Conservation (phyloP, 2,888 invertebrate genomes). For the Smittia aterrima region DNA sequence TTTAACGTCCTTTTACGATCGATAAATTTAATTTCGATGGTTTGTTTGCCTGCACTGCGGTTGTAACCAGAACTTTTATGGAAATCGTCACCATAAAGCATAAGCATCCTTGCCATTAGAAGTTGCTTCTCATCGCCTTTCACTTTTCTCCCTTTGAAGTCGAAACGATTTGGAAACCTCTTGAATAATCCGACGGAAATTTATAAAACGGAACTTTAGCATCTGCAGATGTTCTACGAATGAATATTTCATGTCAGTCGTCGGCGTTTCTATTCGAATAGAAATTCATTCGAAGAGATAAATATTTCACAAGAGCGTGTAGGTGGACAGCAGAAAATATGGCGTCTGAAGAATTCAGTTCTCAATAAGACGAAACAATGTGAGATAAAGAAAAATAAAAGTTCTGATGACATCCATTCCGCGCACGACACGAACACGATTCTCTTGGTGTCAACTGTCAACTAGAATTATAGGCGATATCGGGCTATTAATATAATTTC, state of each 20-base stretch:
- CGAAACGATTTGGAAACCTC: neutral
- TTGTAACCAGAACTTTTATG: constrained; percentile 31
- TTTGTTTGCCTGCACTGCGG: constrained; percentile 31
- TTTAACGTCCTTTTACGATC: constrained; percentile 39
- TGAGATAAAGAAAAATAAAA: neutral
- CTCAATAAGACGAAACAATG: neutral
- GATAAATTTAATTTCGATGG: constrained; percentile 40
- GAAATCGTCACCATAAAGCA: constrained; percentile 17
- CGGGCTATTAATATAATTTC: constrained; percentile 39
- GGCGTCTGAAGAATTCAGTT: constrained; percentile 7
- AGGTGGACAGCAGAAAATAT: constrained; percentile 25
- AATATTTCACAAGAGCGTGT: too few relatives aligned
- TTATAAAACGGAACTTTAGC: neutral
- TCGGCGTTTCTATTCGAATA: neutral
- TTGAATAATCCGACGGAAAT: neutral
- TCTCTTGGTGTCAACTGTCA: neutral
- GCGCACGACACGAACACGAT: too few relatives aligned
- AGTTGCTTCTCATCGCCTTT: neutral
- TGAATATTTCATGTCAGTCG: neutral
- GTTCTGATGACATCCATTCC: neutral
- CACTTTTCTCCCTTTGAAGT: neutral
- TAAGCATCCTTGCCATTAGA: neutral
- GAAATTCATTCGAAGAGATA: neutral
- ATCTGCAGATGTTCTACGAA: neutral
- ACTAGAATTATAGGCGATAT: constrained; percentile 25